Evolutionary conservation across 2,113 vertebrate species (phyloP).

Genomic region (Galbula dea): DNA sequence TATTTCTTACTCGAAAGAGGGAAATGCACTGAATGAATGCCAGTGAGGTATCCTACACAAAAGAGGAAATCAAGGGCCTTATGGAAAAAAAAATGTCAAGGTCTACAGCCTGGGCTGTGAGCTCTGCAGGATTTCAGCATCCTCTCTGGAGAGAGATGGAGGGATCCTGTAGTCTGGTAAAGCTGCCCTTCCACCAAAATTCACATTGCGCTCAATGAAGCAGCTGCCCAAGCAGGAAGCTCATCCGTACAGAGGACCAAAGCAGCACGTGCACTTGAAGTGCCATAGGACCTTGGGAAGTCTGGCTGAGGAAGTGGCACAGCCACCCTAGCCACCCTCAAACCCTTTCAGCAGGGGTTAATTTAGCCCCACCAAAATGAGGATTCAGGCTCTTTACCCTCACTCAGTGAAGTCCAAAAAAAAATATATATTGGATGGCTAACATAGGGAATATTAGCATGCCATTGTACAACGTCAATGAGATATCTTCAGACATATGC

Average conservation of each 20-base stretch:
- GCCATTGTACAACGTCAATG: neutral
- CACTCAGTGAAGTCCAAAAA: neutral
- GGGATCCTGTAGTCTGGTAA: neutral
- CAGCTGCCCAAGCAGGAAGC: neutral
- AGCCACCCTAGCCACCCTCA: neutral
- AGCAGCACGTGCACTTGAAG: neutral
- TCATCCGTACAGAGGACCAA: neutral
- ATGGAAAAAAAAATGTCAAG: neutral
- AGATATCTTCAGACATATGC: neutral
- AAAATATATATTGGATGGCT: neutral
- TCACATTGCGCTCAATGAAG: neutral
- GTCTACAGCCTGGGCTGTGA: neutral
- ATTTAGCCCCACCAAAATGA: neutral
- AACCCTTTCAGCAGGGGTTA: neutral
- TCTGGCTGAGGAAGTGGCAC: neutral
- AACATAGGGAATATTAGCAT: neutral
- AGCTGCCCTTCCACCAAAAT: neutral
- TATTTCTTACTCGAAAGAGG: slow-evolving; percentile 60
- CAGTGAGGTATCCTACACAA: neutral
- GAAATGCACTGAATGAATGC: slow-evolving; percentile 16
- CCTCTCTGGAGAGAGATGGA: neutral
- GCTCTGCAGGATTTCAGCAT: neutral
- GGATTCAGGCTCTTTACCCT: neutral
- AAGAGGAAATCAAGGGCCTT: neutral
- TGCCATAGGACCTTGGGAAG: neutral